Evolutionary conservation across 2,113 vertebrate genomes (phyloP), one percentile per base, ranked within the genome.

Genomic region (Hippocampus comes): DNA sequence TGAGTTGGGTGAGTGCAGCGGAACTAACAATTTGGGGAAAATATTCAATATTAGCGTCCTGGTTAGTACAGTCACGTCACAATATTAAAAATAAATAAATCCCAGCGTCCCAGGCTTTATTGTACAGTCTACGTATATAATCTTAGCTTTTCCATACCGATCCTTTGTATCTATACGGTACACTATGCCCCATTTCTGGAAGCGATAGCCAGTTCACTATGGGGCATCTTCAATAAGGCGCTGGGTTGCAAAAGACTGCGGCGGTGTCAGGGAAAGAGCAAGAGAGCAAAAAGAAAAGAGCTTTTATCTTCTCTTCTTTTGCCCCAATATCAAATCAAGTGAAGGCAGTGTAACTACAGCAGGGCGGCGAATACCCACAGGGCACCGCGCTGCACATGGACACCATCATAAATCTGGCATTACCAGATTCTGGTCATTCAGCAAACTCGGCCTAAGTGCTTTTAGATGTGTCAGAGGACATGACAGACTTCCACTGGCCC

Each of bases 401-500:
- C 79, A 70, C 76, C 74, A 78, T 75, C 80, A 89, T 90, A 88
- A 89, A 91, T 91, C 85, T 82, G 76, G 71, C 78, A 86, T 89
- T 84, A 90, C 86, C 88, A 86, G 87, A 88, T 77, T 63, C 75
- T 53, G 78, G 85, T 83, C 82, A 78, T 86, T 77, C 79, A 86
- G 85, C 82, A 82, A 76, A 86, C 68, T 75, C 79, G 81, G 79
- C 80, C 83, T 80, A 88, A 91, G 90, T 83, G 84, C 84, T 88
- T 88, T 84, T 79, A 84, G 82, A 88, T 82, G 84, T 88, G 83
- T 88, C 82, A 82, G 82, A 87, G 84, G 83, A 85, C 81, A 79
- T 87, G 86, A 84, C 69, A 73, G 89, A 88, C 79, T 67, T 77
- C 79, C 77, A 76, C 73, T 76, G 80, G 72, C 60, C 60, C 63